Evolutionary conservation across 64 coral and sea anemone genomes (phyloP).

Genomic region (Trachythela sp.): DNA sequence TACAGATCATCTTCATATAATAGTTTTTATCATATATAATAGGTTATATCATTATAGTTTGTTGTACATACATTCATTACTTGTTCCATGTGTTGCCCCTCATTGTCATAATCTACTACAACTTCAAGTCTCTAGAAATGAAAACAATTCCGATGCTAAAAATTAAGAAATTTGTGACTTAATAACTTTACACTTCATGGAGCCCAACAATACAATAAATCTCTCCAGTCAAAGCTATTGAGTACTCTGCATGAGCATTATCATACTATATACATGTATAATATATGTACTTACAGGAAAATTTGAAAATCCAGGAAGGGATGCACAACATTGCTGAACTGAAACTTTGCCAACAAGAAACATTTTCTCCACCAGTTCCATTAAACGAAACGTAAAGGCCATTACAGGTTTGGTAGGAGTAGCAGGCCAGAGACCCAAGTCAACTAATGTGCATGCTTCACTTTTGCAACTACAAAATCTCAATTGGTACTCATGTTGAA

Average conservation of each 20-base stretch:
- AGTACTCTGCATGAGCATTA: not conserved
- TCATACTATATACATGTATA: not conserved
- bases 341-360: conserved; percentile 2
- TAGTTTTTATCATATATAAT: no score
- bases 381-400: not conserved
- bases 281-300: conserved; percentile 12
- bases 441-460: conserved; percentile 14
- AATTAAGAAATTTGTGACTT: not conserved
- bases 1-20: not conserved
- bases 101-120: not conserved
- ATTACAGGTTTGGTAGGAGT: conserved; percentile 19
- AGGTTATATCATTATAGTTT: no score
- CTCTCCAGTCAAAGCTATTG: not conserved
- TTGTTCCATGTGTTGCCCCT: not conserved
- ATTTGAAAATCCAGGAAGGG: not conserved
- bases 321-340: conserved; percentile 25
- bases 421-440: conserved; percentile 16
- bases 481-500: conserved; percentile 9
- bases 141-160: no score
- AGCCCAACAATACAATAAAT: no score
- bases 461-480: not conserved
- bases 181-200: not conserved
- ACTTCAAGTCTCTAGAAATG: not conserved
- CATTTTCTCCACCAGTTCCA: conserved; percentile 3
- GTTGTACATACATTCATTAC: not conserved